Conservation (phyloP, 2,888 invertebrate genomes). For the Amaurobius ferox region DNA sequence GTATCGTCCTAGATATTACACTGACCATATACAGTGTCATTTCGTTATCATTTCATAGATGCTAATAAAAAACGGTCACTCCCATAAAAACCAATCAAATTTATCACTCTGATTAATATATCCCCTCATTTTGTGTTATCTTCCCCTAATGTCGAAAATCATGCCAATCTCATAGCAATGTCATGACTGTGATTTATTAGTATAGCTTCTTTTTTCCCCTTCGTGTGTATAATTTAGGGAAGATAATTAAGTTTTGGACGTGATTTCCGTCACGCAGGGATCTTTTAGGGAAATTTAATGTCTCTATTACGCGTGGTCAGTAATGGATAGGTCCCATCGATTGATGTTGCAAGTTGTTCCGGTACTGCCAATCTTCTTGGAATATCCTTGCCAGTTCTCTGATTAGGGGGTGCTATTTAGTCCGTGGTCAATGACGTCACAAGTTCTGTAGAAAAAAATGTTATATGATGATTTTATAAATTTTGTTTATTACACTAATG, state of each 20-base stretch:
- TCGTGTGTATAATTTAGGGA: conserved; percentile 4
- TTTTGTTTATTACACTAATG: too few species aligned
- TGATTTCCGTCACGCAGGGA: conserved; percentile 44
- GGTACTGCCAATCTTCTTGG: not conserved
- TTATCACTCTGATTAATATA: not conserved
- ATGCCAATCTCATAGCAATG: not conserved
- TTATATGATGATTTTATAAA: too few species aligned
- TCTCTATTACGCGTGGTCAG: conserved; percentile 48
- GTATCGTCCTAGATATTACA: too few species aligned
- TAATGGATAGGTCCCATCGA: conserved; percentile 2
- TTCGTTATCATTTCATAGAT: too few species aligned
- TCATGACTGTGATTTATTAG: conserved; percentile 9
- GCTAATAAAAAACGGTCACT: too few species aligned
- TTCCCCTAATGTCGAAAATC: not conserved
- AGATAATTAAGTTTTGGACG: conserved; percentile 66
- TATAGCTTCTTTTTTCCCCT: not conserved
- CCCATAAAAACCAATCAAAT: not conserved
- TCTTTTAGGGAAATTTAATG: conserved; percentile 49
- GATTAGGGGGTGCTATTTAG: not conserved
- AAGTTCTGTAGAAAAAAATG: too few species aligned
- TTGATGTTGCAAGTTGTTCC: not conserved
- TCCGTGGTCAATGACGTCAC: too few species aligned
- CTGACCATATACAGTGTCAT: too few species aligned
- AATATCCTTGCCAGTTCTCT: not conserved
- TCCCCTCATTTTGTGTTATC: not conserved